Evolutionary conservation across 2,113 vertebrate species (phyloP).

Genomic region (Austrofundulus limnaeus): DNA sequence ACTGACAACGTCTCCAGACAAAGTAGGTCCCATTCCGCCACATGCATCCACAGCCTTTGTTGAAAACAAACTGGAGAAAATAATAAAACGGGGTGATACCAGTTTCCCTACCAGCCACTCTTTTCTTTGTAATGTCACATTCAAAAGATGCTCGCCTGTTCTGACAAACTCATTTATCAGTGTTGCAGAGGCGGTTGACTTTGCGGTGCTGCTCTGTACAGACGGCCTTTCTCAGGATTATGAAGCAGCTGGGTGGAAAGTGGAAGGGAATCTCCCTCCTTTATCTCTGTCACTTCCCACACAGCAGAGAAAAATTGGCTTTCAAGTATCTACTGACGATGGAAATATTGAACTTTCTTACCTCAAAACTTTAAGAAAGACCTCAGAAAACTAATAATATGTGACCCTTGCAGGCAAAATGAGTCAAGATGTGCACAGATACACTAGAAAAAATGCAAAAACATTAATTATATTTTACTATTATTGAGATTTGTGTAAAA

Average conservation of each 20-base stretch:
- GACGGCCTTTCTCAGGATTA: constrained; percentile 32
- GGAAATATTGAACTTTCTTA: constrained; percentile 3
- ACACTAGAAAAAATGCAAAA: no score
- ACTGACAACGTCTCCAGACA: constrained; percentile 95
- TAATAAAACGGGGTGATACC: constrained; percentile 25
- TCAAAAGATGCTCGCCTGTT: constrained; percentile 9
- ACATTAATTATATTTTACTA: no score
- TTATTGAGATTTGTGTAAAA: no score
- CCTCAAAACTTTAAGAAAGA: background rate
- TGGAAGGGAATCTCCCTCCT: constrained; percentile 22
- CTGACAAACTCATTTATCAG: constrained; percentile 44
- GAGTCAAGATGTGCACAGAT: no score
- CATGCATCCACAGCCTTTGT: background rate
- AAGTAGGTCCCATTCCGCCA: constrained; percentile 80
- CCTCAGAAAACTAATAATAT: background rate
- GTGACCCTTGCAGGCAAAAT: no score
- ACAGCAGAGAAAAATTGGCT: background rate
- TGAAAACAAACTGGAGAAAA: background rate
- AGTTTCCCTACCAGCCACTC: constrained; percentile 1
- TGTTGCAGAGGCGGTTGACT: constrained; percentile 50
- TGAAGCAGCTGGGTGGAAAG: constrained; percentile 25
- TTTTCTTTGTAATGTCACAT: constrained; percentile 4
- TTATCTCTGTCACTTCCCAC: constrained; percentile 28
- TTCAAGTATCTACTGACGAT: background rate
- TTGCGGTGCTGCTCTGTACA: constrained; percentile 51